Base-by-base conservation (phyloP, 2,888 invertebrate species). In the Acanthococcus lagerstroemiae region DNA sequence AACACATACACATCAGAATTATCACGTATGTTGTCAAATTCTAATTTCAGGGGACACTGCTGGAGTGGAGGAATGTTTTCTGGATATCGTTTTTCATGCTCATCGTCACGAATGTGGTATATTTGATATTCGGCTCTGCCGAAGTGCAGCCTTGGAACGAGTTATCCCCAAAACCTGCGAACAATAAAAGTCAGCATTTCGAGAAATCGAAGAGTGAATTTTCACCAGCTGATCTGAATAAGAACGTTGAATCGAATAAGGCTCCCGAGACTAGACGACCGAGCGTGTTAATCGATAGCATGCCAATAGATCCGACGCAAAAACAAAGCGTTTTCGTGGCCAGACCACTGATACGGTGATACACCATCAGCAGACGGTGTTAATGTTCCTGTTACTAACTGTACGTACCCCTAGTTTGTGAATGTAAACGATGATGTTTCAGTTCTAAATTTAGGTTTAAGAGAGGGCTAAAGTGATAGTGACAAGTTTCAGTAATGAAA, bases 71-170 rank as follows among this genome's bases (percentile, higher is more conserved):
- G 15, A 72, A 80, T 0, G 89, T 90, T 0, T 90, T 90, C 75
- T 89, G 90, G 87, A 84, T 90, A 48, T 83, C 88, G n/a, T 80
- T 88, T 7, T 83, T 73, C 0, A 82, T 90, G 4, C 82, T 90
- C 67, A 75, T 83, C 0, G 67, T 82, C 0, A 86, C 88, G 1
- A 88, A 88, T 73, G 52, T 85, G 0, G 72, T 89, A 12, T 91
- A 86, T 74, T 72, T 85, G 6, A 58, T 86, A 2, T 86, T 83
- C 74, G 88, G 86, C 0, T 84, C 85, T 69, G 90, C 86, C 0
- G 84, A 89, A 55, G 82, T 86, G 37, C 84, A 87, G 68, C 82
- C 83, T 73, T 91, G 89, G 88, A 73, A 73, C 50, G 81, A 85
- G 25, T 21, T 46, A 57, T 3, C 45, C n/a, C 15, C 46, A 1